Conservation (phyloP, 2,888 invertebrate genomes). For the Scaptomyza cyrtandrae region DNA sequence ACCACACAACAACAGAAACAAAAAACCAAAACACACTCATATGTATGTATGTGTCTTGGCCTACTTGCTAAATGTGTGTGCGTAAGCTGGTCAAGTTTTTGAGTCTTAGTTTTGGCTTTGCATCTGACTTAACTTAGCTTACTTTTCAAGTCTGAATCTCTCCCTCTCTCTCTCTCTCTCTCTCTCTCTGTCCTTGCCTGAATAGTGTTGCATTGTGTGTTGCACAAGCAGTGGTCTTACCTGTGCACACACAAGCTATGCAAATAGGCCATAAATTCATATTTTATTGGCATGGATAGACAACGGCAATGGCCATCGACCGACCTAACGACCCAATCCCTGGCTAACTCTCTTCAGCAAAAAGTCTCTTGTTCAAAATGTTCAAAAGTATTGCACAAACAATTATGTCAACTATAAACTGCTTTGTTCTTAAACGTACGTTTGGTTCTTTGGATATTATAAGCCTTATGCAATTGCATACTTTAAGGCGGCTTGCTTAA, state of each 20-base stretch:
- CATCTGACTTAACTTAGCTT: conserved; percentile 41
- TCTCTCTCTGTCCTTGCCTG: conserved; percentile 2
- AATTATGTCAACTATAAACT: conserved; percentile 57
- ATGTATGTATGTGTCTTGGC: conserved; percentile 12
- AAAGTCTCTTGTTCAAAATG: conserved; percentile 28
- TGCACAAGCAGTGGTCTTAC: conserved; percentile 24
- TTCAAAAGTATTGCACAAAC: conserved; percentile 45
- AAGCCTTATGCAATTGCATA: conserved; percentile 60
- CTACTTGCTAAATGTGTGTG: conserved; percentile 25
- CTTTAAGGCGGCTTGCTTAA: conserved; percentile 43
- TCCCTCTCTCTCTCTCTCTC: background rate
- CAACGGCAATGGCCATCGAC: conserved; percentile 32
- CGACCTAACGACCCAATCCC: conserved; percentile 17
- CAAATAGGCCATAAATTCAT: conserved; percentile 76
- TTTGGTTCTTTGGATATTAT: conserved; percentile 58
- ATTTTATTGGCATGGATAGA: conserved; percentile 69
- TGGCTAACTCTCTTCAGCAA: background rate
- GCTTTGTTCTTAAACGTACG: conserved; percentile 6
- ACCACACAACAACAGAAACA: conserved; percentile 3
- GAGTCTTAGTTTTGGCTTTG: conserved; percentile 60
- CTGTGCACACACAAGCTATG: conserved; percentile 63
- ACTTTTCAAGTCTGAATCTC: conserved; percentile 28
- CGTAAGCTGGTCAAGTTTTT: conserved; percentile 59
- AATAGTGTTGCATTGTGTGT: conserved; percentile 51
- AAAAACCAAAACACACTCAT: background rate